These are phyloP conservation scores for Phortica magna DNA, from an alignment of 2,888 invertebrate genomes.

Conservation along the genomic window DNA sequence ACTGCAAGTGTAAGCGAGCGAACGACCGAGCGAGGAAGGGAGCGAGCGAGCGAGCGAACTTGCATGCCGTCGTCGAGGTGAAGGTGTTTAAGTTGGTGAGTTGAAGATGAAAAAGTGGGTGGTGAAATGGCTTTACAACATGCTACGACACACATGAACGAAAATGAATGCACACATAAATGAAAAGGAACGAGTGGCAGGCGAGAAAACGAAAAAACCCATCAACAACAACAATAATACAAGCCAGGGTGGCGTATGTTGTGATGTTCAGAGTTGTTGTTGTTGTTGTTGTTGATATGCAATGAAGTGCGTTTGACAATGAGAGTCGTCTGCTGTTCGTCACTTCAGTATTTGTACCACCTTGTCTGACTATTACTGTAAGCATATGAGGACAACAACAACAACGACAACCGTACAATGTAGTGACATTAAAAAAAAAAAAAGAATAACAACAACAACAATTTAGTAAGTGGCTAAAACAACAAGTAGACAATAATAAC, in stretches of 20 bases:
- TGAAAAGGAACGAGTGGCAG: conserved; percentile 10
- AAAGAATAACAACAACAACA: conserved; percentile 14
- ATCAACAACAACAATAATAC: neutral
- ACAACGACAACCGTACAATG: no score
- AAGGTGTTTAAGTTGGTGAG: conserved; percentile 5
- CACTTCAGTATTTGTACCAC: neutral
- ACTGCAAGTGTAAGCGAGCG: neutral
- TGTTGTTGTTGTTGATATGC: no score
- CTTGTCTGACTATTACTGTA: no score
- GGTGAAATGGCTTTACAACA: conserved; percentile 10
- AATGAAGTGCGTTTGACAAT: conserved; percentile 21
- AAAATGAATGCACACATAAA: neutral
- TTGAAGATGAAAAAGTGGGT: neutral
- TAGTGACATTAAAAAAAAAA: neutral
- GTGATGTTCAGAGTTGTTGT: no score
- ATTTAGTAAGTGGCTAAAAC: neutral
- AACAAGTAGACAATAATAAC: conserved; percentile 7
- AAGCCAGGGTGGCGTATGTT: neutral
- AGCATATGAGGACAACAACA: neutral
- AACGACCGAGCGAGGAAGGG: neutral
- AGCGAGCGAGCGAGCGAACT: no score
- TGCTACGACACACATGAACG: neutral
- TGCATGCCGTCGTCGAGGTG: neutral
- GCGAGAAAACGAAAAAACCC: neutral
- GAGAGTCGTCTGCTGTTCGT: neutral